Percentiles rank a stretch among this genome's conserved stretches.
Conservation (phyloP, 2,888 invertebrate genomes). For the Eugnorisma glareosa region DNA sequence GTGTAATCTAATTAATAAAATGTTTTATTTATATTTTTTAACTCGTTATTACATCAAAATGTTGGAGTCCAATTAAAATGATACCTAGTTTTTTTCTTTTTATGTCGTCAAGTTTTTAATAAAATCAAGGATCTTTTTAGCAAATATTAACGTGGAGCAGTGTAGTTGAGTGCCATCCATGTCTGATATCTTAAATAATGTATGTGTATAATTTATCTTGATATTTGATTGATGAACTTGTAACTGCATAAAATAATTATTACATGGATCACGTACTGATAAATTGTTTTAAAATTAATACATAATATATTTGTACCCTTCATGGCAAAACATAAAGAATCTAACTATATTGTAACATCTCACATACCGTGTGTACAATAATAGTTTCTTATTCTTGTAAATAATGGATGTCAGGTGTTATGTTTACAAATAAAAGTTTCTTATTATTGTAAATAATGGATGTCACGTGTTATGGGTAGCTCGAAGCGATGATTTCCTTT, state of each 20-base stretch:
- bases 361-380: no score
- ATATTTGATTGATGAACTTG: slow-evolving; percentile 23
- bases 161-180: slow-evolving; percentile 22
- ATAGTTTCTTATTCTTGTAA: no score
- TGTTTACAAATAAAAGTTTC: no score
- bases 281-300: no score
- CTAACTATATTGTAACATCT: no score
- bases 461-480: slow-evolving; percentile 21
- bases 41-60: background rate
- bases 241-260: no score
- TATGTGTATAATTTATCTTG: no score
- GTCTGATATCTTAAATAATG: slow-evolving; percentile 27
- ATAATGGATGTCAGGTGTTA: no score
- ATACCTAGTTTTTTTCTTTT: slow-evolving; percentile 4
- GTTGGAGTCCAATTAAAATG: slow-evolving; percentile 32
- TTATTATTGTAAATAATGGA: slow-evolving; percentile 55
- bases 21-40: slow-evolving; percentile 36
- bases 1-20: slow-evolving; percentile 35
- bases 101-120: background rate
- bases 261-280: no score
- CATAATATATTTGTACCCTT: no score
- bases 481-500: slow-evolving; percentile 40
- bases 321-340: no score
- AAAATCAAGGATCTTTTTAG: slow-evolving; percentile 27
- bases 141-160: background rate